Conservation (phyloP, 2,113 vertebrate genomes). For the Zootoca vivipara region DNA sequence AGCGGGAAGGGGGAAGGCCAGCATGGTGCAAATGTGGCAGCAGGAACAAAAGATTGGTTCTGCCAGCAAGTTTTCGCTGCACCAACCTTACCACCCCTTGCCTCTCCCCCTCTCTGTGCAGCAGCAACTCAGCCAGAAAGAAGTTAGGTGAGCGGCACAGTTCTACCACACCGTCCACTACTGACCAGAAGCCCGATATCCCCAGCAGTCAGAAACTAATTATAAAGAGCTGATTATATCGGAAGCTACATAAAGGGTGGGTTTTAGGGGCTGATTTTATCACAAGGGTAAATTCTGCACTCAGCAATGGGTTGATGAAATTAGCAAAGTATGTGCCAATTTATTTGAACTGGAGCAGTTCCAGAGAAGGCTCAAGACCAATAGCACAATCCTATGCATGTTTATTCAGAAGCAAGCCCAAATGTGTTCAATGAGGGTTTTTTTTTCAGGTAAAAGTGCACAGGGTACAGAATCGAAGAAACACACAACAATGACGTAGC, state of each 20-base stretch:
- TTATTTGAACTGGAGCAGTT: not conserved
- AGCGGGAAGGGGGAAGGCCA: no score
- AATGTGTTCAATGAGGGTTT: not conserved
- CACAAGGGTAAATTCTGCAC: rapidly evolving
- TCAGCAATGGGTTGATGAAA: rapidly evolving
- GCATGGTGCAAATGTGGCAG: no score
- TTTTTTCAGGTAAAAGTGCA: not conserved
- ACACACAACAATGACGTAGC: no score
- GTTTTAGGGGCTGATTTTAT: rapidly evolving
- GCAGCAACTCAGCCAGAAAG: no score
- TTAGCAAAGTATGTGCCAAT: not conserved
- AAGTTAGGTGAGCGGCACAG: no score
- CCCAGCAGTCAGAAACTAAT: rapidly evolving
- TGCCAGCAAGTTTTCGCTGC: no score
- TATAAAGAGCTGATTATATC: rapidly evolving
- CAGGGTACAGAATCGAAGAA: no score
- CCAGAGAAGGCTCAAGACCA: slow-evolving; percentile 13
- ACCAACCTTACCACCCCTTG: no score
- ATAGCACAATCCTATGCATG: not conserved
- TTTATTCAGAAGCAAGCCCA: not conserved
- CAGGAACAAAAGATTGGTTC: no score
- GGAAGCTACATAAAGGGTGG: rapidly evolving
- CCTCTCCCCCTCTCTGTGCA: no score
- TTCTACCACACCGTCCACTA: no score
- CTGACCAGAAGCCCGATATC: not conserved